phyloP scores from a whole-genome alignment of 2,888 invertebrate species.

The Holacanthella duospinosa region DNA sequence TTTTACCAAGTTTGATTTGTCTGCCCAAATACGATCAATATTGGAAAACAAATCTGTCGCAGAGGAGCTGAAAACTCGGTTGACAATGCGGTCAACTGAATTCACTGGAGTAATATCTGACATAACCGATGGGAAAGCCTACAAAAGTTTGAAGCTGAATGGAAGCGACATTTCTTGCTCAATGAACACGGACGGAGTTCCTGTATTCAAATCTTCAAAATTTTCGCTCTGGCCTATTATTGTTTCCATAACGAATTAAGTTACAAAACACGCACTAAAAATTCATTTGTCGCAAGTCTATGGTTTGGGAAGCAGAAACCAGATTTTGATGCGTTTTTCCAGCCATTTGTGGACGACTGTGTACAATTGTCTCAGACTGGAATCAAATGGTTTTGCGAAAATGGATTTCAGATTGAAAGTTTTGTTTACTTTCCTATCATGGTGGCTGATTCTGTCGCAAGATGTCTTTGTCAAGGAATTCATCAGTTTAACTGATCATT shows the following conservation, averaged over 20 bases:
- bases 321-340: constrained; percentile 11
- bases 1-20: constrained; percentile 6
- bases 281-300: constrained; percentile 6
- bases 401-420: background rate
- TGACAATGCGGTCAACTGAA: background rate
- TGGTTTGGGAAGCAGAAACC: constrained; percentile 17
- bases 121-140: background rate
- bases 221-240: constrained; percentile 19
- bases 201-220: constrained; percentile 18
- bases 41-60: background rate
- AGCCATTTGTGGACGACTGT: constrained; percentile 1
- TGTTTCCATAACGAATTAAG: constrained; percentile 14
- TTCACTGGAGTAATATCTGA: background rate
- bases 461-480: constrained; percentile 4
- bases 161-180: constrained; percentile 13
- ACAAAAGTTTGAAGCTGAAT: constrained; percentile 5
- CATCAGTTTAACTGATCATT: constrained; percentile 1
- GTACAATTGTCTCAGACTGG: background rate
- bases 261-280: background rate
- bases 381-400: background rate
- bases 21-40: background rate
- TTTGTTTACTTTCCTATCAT: background rate
- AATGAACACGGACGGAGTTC: constrained; percentile 20
- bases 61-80: background rate
- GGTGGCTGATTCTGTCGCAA: constrained; percentile 1